Base-by-base conservation (phyloP, 1,140 invertebrate species). In the Ooceraea biroi region DNA sequence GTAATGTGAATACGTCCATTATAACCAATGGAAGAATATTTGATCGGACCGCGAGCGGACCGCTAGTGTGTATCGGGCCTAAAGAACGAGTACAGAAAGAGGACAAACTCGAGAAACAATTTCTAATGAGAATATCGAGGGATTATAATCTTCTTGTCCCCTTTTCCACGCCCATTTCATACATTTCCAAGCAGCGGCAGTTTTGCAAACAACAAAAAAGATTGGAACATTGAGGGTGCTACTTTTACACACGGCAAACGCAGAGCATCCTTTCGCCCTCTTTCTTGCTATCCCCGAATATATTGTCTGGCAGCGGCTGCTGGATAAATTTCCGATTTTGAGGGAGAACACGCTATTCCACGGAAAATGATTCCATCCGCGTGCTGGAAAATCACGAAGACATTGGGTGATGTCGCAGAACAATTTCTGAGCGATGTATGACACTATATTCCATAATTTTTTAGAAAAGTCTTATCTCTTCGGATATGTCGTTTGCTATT, bases 311-410 rank as follows among this genome's bases (percentile, higher is more conserved):
- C 36, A 41, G 27, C 44, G 57, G 30, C 57, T 30, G 44, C 60
- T 66, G 60, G 60, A 10, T 66, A 77, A 66, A 77, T 52, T 52
- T 77, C 60, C 60, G 14, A 52, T 52, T 52, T 77, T 14, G 30
- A 52, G 52, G 52, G 60, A 50, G 72, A 12, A 12, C 60, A 66
- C 14, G 30, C 60, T 41, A 60, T 66, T 66, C 14, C 30, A 52
- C 19, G 19, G 8, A 52, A 65, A 66, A 77, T 77, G 14, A 66
- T 77, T 77, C 19, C 55, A 25, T n/a, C 41, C 12, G n/a, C 22
- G 44, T 66, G 36, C 66, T 41, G 25, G 14, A 2, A 44, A 17
- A 52, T 66, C n/a, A 44, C 19, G 17, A 46, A 17, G 8, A 58
- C 36, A 27, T 0, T 14, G 12, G 17, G 25, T 41, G 19, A 73